A percentile compares a stretch with the other conserved stretches of the same genome.
Conservation (phyloP, 2,797 vertebrate species). For the Bradypodion ventrale region DNA sequence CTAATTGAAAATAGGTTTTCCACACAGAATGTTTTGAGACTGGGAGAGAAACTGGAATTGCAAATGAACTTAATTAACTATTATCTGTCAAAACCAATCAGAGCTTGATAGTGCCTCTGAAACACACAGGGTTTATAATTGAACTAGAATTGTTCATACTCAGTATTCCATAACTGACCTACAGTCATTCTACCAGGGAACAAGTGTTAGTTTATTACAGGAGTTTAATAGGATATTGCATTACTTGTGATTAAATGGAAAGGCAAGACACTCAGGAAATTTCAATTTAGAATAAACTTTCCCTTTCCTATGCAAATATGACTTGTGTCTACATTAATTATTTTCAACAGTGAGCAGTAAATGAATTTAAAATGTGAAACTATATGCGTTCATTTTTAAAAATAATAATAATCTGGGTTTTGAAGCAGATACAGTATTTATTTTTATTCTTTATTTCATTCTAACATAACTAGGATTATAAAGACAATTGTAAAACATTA, state of each 20-base stretch:
- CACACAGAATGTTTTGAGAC: conserved; percentile 76
- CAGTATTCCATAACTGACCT: conserved; percentile 68
- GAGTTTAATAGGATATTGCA: not conserved
- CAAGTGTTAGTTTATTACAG: conserved; percentile 16
- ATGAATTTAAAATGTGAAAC: conserved; percentile 25
- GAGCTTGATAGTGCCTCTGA: conserved; percentile 69
- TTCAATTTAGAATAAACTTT: not conserved
- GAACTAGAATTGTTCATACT: conserved; percentile 68
- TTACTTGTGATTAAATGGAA: not conserved
- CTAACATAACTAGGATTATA: too few relatives aligned
- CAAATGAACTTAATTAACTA: conserved; percentile 82
- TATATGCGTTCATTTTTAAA: too few relatives aligned
- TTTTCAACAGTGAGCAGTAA: conserved; percentile 40
- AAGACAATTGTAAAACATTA: too few relatives aligned
- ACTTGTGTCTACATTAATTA: conserved; percentile 28
- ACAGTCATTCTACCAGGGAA: conserved; percentile 64
- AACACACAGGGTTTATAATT: conserved; percentile 75
- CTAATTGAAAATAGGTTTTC: conserved; percentile 81
- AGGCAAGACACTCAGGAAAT: not conserved
- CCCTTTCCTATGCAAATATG: not conserved
- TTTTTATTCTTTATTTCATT: too few relatives aligned
- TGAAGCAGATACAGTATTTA: too few relatives aligned
- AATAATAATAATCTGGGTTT: too few relatives aligned
- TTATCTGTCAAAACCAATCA: conserved; percentile 81
- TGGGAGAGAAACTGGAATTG: conserved; percentile 76